Evolutionary conservation across 2,888 invertebrate genomes (phyloP).

Genomic region (Ochropleura plecta): DNA sequence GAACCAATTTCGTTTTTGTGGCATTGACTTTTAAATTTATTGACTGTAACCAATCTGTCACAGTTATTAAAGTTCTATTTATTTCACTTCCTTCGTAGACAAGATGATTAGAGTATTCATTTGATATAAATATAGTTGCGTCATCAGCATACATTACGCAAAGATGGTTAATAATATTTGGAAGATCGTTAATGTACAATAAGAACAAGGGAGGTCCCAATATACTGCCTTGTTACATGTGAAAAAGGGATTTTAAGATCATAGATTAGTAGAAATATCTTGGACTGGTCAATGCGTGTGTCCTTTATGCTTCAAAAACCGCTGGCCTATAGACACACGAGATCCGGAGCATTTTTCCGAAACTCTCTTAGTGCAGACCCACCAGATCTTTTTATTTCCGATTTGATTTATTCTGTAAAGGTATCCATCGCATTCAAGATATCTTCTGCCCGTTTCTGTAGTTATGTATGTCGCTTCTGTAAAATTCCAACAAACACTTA

Average conservation of each 20-base stretch:
- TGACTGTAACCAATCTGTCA: no score
- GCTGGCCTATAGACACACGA: conserved; percentile 29
- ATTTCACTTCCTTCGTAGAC: no score
- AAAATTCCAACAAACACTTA: conserved; percentile 1
- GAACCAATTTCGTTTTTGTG: not conserved
- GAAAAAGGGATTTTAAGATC: not conserved
- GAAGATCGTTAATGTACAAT: no score
- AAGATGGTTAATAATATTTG: no score
- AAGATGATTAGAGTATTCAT: no score
- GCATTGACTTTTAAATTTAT: no score
- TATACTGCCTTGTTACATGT: not conserved
- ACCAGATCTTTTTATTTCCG: conserved; percentile 54
- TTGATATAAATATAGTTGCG: no score
- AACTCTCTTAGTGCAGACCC: conserved; percentile 57
- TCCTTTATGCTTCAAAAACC: conserved; percentile 32
- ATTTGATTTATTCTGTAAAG: conserved; percentile 53
- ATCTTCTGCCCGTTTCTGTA: conserved; percentile 39
- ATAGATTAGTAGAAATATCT: not conserved
- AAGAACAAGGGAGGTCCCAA: no score
- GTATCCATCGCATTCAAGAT: conserved; percentile 48
- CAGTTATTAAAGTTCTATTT: no score
- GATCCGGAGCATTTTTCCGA: conserved; percentile 47
- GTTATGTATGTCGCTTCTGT: conserved; percentile 29
- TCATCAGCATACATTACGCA: no score
- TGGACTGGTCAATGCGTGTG: conserved; percentile 34